phyloP scores from a whole-genome alignment of 2,888 invertebrate genomes.

The Zhuqinia jingwanae region DNA sequence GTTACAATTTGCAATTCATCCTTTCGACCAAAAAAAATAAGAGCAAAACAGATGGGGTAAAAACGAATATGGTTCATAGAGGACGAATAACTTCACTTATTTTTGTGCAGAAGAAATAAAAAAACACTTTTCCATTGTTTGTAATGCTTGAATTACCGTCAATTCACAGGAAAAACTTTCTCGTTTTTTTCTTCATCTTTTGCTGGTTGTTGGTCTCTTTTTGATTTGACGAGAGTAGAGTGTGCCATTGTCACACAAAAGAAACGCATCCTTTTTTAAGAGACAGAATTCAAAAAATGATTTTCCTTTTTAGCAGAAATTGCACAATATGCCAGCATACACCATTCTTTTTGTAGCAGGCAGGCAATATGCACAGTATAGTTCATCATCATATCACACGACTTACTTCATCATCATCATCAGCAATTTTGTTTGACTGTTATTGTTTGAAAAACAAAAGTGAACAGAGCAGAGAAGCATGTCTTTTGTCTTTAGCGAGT shows the following conservation, averaged over 20 bases:
- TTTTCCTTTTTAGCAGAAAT: slow-evolving; percentile 24
- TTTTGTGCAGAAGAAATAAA: neutral
- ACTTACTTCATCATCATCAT: slow-evolving; percentile 23
- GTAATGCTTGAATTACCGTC: slow-evolving; percentile 42
- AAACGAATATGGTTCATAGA: slow-evolving; percentile 46
- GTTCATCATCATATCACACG: slow-evolving; percentile 9
- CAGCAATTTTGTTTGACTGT: slow-evolving; percentile 19
- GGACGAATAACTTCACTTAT: slow-evolving; percentile 15
- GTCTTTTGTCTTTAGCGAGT: slow-evolving; percentile 14
- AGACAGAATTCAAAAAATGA: slow-evolving; percentile 24
- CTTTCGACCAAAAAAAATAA: slow-evolving; percentile 19
- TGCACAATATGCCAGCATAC: slow-evolving; percentile 53
- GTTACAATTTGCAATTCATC: slow-evolving; percentile 9
- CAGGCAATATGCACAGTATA: neutral
- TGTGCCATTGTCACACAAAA: slow-evolving; percentile 11
- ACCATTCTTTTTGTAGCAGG: too few relatives aligned
- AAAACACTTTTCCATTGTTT: slow-evolving; percentile 20
- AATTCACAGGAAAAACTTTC: slow-evolving; percentile 55
- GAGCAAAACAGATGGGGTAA: neutral
- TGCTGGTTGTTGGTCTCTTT: slow-evolving; percentile 11
- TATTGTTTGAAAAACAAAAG: slow-evolving; percentile 41
- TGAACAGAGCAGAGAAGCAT: neutral
- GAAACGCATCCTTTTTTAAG: neutral
- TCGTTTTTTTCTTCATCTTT: slow-evolving; percentile 24
- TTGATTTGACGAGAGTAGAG: neutral